Evolutionary conservation across 2,888 invertebrate species (phyloP), one percentile per base, ranked within the genome.

Genomic region (Formica aserva): DNA sequence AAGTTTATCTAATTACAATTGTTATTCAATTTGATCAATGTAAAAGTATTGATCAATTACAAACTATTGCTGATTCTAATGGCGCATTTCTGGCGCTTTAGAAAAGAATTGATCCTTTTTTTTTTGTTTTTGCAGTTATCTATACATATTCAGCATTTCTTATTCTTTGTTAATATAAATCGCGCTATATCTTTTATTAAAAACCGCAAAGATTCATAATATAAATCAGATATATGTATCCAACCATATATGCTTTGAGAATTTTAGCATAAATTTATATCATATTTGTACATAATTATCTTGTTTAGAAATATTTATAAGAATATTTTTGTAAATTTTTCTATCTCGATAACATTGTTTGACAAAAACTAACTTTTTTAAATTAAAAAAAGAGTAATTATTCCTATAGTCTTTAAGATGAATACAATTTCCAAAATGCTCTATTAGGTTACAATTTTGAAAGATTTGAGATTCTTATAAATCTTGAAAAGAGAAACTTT

Each of bases 221-320:
- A 66, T 83, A 86, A 86, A 84, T 86, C 83, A 86, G 74, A 86
- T 85, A 81, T 82, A 88, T 80, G 85, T 84, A 83, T 86, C 78
- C 60, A 90, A 85, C 65, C 66, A 75, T 83, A 86, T 80, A 41
- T 80, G 66, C 67, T 80, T 72, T 71, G 52, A 52, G 69, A 83
- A 82, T 78, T 86, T 85, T 86, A 67, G 82, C 86, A 87, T 62
- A 88, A 82, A 74, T 81, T 81, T 76, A 78, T 55, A 22, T 86
- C 74, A 86, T 85, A 83, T 85, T 86, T 82, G 15, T 87, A 87
- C 69, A 84, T 48, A 74, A 75, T 84, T 69, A 81, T 71, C 82
- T 60, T 26, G 57, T 87, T 82, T 84, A 81, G 74, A 67, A 85
- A 75, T 82, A 82, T 41, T 81, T 85, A 78, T 57, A 89, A 82